Base-by-base conservation (phyloP, 2,888 invertebrate genomes). In the Boloria selene region DNA sequence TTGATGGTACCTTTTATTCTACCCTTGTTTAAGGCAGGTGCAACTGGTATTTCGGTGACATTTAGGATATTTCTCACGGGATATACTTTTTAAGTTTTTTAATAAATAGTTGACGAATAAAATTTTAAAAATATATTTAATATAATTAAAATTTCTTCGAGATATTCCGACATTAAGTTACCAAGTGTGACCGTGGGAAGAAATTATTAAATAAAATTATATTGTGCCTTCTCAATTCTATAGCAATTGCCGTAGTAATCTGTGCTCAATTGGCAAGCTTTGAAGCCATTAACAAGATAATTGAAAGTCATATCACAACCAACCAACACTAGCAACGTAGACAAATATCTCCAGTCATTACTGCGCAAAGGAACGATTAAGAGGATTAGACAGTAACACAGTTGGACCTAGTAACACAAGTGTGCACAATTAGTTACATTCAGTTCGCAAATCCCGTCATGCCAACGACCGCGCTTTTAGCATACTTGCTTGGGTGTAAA, bases 371-470 rank as follows among this genome's bases (percentile, higher is more conserved):
- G 52, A 59, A 44, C 31, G 38, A 59, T 58, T n/a, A 47, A 49
- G 17, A 47, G 14, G n/a, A 53, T 64, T 59, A 64, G 38, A 52
- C 38, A 47, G 51, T 61, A 66, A 64, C 50, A 47, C 63, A 63
- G 47, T 50, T 42, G 47, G 44, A 56, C 38, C 45, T 44, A 61
- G 59, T 54, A 52, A 60, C 45, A 56, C 44, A 50, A 50, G 53
- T 53, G 45, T 38, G 49, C 60, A 53, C 61, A 78, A 78, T 80
- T 77, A 79, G 76, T 74, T 75, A 75, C 72, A 74, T 76, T 77
- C 72, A 73, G 75, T 76, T 77, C 74, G 74, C 76, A 64, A 69
- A 79, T 80, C 77, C 73, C 71, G 74, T 76, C 72, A 70, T 70
- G 73, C 66, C 62, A 65, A 65, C 67, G 55, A 64, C 66, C 64